Evolutionary conservation across 2,888 invertebrate genomes (phyloP), one percentile per base, ranked within the genome.

Genomic region (Erebia aethiops): DNA sequence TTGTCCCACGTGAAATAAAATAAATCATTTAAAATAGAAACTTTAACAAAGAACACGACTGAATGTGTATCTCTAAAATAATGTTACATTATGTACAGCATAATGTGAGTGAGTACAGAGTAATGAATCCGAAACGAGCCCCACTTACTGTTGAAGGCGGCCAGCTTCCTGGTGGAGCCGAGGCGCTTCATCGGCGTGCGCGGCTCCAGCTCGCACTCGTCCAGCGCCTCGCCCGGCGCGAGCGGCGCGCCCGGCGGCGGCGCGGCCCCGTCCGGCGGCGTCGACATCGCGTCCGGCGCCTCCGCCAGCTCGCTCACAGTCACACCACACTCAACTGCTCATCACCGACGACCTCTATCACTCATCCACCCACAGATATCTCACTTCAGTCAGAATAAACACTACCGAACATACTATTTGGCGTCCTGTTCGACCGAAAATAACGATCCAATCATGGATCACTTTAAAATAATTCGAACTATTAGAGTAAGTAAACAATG

Each of bases 111-210:
- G 26, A 26, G 26, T 26, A 26, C 26, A 3, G 26, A 26, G 26
- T 4, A 26, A 26, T 26, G 26, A 3, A 4, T 35, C 35, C 5
- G 35, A 35, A 7, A 7, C 7, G 5, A 5, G 35, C 35, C 35
- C 35, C 21, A 49, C 96, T 96, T 86, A 97, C 97, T 96, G 87
- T 95, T 96, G 82, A 96, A 97, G 72, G 96, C 95, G 60, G 97
- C 94, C 76, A 97, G 94, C 90, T 97, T 97, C 85, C 97, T 95
- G 69, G 97, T 97, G 76, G 97, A 97, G 82, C 97, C 97, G 76
- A 97, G 95, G 74, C 97, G 94, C 87, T 96, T 96, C 92, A 97
- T 97, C 64, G 97, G 97, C 78, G 97, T 97, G 84, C 96, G 96
- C 77, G 96, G 94, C 90, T 96, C 96, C 85, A 95, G 92, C 81